phyloP scores from a whole-genome alignment of 2,797 vertebrate genomes.

The Ceyx erithaca region DNA sequence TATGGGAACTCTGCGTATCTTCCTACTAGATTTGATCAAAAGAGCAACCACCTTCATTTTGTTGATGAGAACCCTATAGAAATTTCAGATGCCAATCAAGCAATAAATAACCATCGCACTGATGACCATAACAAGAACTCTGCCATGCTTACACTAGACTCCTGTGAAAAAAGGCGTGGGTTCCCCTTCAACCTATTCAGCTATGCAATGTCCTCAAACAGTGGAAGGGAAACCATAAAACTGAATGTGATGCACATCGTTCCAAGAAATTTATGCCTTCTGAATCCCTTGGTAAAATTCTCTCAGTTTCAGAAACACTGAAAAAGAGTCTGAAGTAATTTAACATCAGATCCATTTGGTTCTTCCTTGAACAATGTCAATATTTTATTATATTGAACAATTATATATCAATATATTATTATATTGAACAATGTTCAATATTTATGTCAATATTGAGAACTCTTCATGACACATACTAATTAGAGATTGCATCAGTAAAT shows the following conservation, averaged over 20 bases:
- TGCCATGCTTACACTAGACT: constrained; percentile 17
- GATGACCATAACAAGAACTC: constrained; percentile 57
- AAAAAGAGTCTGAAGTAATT: neutral
- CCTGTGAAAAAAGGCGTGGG: constrained; percentile 39
- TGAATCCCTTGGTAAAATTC: neutral
- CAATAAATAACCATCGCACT: constrained; percentile 47
- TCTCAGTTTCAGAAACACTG: constrained; percentile 15
- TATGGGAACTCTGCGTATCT: constrained; percentile 59
- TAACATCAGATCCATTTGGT: neutral
- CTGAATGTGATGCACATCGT: constrained; percentile 28
- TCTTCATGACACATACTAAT: neutral
- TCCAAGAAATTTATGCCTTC: constrained; percentile 4
- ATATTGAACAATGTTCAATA: too few species aligned
- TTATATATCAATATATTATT: too few species aligned
- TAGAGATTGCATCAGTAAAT: neutral
- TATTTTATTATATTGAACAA: too few species aligned
- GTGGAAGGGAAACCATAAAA: constrained; percentile 56
- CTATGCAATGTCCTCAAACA: neutral
- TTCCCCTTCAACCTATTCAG: constrained; percentile 29
- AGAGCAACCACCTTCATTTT: constrained; percentile 39
- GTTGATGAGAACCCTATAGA: constrained; percentile 33
- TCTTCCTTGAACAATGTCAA: neutral
- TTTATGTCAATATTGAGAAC: neutral
- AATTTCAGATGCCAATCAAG: constrained; percentile 34
- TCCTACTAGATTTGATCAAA: constrained; percentile 52